Percentiles rank a stretch among this genome's conserved stretches.
Conservation (phyloP, 2,888 invertebrate genomes). For the Pardosa pseudoannulata region DNA sequence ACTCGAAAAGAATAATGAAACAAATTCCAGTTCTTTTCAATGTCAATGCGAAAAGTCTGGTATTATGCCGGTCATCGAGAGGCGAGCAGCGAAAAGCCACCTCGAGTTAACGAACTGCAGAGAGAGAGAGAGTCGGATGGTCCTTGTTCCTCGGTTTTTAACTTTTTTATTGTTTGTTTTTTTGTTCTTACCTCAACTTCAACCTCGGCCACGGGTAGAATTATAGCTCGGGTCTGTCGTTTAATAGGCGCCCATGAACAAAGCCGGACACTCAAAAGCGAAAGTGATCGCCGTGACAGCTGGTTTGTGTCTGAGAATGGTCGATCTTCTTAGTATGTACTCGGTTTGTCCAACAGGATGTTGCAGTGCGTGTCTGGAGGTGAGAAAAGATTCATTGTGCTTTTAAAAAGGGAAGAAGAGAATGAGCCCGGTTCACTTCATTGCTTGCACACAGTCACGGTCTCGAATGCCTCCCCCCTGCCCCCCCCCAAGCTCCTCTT, state of each 20-base stretch:
- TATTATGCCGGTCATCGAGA: conserved; percentile 11
- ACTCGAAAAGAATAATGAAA: conserved; percentile 44
- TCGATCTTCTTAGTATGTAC: not conserved
- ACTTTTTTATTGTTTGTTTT: not conserved
- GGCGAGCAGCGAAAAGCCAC: not conserved
- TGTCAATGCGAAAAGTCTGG: conserved; percentile 31
- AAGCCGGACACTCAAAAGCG: conserved; percentile 34
- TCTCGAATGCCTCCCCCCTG: not conserved
- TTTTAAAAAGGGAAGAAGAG: not conserved
- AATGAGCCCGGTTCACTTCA: not conserved
- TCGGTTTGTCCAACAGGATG: not conserved
- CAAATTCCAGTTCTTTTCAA: conserved; percentile 48
- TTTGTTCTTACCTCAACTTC: not conserved
- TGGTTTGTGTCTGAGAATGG: conserved; percentile 31
- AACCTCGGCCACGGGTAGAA: not conserved
- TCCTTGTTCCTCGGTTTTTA: conserved; percentile 17
- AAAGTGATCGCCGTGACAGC: conserved; percentile 47
- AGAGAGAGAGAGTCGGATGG: not conserved
- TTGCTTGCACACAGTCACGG: not conserved
- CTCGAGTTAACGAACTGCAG: conserved; percentile 48
- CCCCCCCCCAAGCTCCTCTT: not conserved
- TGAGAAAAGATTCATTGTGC: not conserved
- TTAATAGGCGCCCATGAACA: conserved; percentile 33
- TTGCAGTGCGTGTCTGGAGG: not conserved
- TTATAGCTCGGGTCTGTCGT: not conserved